Percentiles rank a stretch among this genome's conserved stretches.
These are phyloP conservation scores for Xylocampa areola DNA, from an alignment of 2,888 invertebrate species.

Conservation along the genomic window DNA sequence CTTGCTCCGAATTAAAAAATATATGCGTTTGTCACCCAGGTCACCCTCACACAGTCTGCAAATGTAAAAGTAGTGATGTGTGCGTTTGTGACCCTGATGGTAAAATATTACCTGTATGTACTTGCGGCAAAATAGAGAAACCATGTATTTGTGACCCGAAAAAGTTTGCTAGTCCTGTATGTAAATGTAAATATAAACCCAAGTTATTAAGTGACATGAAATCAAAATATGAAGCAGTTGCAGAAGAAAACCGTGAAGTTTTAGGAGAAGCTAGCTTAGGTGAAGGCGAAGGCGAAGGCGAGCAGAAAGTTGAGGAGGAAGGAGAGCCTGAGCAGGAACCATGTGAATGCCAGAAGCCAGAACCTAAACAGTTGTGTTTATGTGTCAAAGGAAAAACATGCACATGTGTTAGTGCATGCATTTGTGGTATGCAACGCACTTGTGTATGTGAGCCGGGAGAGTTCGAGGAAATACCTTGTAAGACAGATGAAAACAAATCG, in stretches of 20 bases:
- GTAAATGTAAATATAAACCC: constrained; percentile 75
- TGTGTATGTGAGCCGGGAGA: constrained; percentile 75
- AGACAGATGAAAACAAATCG: constrained; percentile 66
- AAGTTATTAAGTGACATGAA: constrained; percentile 31
- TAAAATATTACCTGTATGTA: constrained; percentile 70
- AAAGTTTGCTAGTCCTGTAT: constrained; percentile 75
- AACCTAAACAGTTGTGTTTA: constrained; percentile 65
- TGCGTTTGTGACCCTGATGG: constrained; percentile 77
- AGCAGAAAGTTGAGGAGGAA: constrained; percentile 28
- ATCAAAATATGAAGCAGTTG: constrained; percentile 11
- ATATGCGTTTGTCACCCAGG: constrained; percentile 77
- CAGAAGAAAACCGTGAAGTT: constrained; percentile 12
- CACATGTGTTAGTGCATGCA: constrained; percentile 70
- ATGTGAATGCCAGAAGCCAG: constrained; percentile 76
- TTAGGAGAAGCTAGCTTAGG: neutral
- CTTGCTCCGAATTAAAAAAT: constrained; percentile 68
- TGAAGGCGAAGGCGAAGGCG: constrained; percentile 39
- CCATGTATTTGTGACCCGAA: constrained; percentile 77
- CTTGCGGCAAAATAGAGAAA: constrained; percentile 74
- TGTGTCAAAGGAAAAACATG: constrained; percentile 76
- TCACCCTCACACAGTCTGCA: constrained; percentile 69
- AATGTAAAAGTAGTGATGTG: constrained; percentile 70
- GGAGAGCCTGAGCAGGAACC: constrained; percentile 53
- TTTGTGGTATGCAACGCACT: constrained; percentile 72
- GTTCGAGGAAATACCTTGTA: constrained; percentile 62